phyloP scores from a whole-genome alignment of 2,113 vertebrate genomes.

The Sinocyclocheilus rhinocerous region DNA sequence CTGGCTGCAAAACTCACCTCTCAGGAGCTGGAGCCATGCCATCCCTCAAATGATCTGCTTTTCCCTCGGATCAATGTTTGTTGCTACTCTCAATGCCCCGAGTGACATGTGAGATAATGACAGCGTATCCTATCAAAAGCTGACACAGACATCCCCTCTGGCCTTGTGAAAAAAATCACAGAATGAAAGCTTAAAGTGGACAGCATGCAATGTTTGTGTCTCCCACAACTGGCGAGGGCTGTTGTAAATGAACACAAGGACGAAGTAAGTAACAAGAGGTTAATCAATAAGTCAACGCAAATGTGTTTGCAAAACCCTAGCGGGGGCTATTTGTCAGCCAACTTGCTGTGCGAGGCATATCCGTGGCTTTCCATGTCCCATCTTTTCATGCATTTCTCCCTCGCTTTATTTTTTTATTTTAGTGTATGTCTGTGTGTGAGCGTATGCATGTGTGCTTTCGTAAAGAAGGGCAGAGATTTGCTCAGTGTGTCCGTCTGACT shows the following conservation, averaged over 20 bases:
- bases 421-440: background rate
- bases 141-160: slow-evolving; percentile 5
- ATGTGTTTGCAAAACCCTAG: slow-evolving; percentile 6
- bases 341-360: slow-evolving; percentile 45
- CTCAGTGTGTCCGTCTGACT: slow-evolving; percentile 63
- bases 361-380: slow-evolving; percentile 29
- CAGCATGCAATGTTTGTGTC: background rate
- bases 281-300: slow-evolving; percentile 36
- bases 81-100: slow-evolving; percentile 5
- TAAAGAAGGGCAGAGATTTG: slow-evolving; percentile 51
- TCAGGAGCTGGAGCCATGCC: slow-evolving; percentile 25
- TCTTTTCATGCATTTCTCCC: slow-evolving; percentile 1
- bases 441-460: background rate
- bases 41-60: slow-evolving; percentile 32
- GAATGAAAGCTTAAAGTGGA: background rate
- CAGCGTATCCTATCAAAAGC: slow-evolving; percentile 19
- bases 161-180: slow-evolving; percentile 10
- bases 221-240: background rate
- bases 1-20: slow-evolving; percentile 9
- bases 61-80: slow-evolving; percentile 35
- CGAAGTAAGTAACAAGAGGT: slow-evolving; percentile 28
- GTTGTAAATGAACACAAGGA: slow-evolving; percentile 19
- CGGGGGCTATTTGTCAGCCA: slow-evolving; percentile 29
- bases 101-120: background rate
- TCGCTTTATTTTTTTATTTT: slow-evolving; percentile 30